phyloP scores from a whole-genome alignment of 1,140 invertebrate genomes.

The Aphelinus certus region DNA sequence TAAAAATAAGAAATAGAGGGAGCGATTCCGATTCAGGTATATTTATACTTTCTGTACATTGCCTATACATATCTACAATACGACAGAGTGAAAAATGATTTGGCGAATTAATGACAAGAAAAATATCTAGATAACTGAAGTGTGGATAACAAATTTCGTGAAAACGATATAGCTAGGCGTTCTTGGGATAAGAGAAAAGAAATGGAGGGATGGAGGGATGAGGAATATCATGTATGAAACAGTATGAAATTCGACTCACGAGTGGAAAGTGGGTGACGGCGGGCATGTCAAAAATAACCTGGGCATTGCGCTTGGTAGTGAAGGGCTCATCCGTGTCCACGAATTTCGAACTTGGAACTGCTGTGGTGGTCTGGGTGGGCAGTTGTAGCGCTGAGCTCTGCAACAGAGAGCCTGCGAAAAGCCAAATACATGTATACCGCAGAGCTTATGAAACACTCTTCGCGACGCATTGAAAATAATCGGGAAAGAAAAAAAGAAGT shows the following conservation, averaged over 20 bases:
- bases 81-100: too few species aligned
- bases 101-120: too few species aligned
- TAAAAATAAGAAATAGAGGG: too few species aligned
- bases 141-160: not conserved
- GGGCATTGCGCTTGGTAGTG: slow-evolving; percentile 36
- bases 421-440: too few species aligned
- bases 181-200: not conserved
- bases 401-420: not conserved
- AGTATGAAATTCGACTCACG: slow-evolving; percentile 12
- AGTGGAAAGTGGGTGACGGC: slow-evolving; percentile 26
- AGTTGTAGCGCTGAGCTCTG: slow-evolving; percentile 3
- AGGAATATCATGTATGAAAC: too few species aligned
- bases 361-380: not conserved
- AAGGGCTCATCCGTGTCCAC: slow-evolving; percentile 24
- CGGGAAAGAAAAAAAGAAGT: slow-evolving; percentile 2
- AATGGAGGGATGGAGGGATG: not conserved
- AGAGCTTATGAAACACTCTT: too few species aligned
- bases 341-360: not conserved
- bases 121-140: too few species aligned
- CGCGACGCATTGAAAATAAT: not conserved
- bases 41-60: too few species aligned
- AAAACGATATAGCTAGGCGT: not conserved
- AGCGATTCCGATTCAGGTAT: too few species aligned
- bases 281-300: slow-evolving; percentile 17
- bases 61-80: too few species aligned